Conservation (phyloP, 2,797 vertebrate species). For the Presbytis comata region DNA sequence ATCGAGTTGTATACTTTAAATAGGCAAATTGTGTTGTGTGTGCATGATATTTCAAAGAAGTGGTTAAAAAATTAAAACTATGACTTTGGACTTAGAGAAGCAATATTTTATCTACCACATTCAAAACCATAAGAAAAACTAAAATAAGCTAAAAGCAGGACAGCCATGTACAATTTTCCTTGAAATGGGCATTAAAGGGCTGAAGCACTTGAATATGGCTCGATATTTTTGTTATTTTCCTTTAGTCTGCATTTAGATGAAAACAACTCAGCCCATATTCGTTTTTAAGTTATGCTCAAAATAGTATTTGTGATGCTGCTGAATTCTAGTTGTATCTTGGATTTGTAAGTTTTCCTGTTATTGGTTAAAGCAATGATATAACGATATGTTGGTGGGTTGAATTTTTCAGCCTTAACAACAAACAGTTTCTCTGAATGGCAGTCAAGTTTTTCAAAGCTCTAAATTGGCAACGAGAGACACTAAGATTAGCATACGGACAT, state of each 20-base stretch:
- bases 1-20: neutral
- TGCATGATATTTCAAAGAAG: neutral
- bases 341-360: neutral
- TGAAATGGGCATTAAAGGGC: neutral
- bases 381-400: neutral
- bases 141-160: neutral
- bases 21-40: neutral
- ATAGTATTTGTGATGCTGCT: neutral
- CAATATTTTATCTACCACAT: neutral
- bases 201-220: neutral
- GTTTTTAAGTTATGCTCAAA: neutral
- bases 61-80: neutral
- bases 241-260: neutral
- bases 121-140: neutral
- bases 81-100: conserved; percentile 8
- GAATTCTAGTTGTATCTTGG: neutral
- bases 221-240: neutral
- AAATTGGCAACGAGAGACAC: neutral
- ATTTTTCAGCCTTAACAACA: neutral
- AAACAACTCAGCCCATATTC: neutral
- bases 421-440: neutral
- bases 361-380: neutral
- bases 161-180: neutral
- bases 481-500: neutral
- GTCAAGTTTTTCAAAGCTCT: neutral